These are phyloP conservation scores for Gasteruption jaculator DNA, from an alignment of 2,888 invertebrate species.

Conservation along the genomic window DNA sequence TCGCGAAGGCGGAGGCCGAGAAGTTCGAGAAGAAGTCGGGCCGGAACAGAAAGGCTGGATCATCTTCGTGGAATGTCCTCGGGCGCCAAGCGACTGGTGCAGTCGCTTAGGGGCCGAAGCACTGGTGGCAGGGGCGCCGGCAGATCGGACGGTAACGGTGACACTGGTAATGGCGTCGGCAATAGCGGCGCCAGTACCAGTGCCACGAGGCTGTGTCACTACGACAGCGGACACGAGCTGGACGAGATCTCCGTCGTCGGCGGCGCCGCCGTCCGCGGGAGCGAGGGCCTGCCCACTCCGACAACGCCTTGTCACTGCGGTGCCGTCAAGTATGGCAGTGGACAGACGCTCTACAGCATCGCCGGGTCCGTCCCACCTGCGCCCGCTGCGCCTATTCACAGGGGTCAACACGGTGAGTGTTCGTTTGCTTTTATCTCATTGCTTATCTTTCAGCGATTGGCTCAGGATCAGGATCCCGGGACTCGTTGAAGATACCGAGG, in stretches of 20 bases:
- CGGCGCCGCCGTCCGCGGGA: constrained; percentile 29
- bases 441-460: too few relatives aligned
- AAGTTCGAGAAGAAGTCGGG: constrained; percentile 18
- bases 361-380: constrained; percentile 46
- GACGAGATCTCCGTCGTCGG: constrained; percentile 56
- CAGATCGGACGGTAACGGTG: constrained; percentile 31
- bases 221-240: constrained; percentile 51
- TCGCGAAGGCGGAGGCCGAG: not conserved
- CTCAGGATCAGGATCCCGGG: too few relatives aligned
- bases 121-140: constrained; percentile 24
- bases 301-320: constrained; percentile 50
- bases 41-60: constrained; percentile 46
- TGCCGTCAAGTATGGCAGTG: constrained; percentile 50
- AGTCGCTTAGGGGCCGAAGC: constrained; percentile 49
- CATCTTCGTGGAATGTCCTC: constrained; percentile 51
- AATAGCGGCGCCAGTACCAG: constrained; percentile 43
- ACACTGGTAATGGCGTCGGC: constrained; percentile 35
- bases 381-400: constrained; percentile 38
- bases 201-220: constrained; percentile 46
- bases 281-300: constrained; percentile 45
- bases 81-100: constrained; percentile 51
- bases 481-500: too few relatives aligned
- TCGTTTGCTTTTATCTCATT: too few relatives aligned
- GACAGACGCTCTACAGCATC: constrained; percentile 49
- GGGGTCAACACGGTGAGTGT: constrained; percentile 39